Evolutionary conservation across 2,113 vertebrate genomes (phyloP).

Genomic region (Procavia capensis): DNA sequence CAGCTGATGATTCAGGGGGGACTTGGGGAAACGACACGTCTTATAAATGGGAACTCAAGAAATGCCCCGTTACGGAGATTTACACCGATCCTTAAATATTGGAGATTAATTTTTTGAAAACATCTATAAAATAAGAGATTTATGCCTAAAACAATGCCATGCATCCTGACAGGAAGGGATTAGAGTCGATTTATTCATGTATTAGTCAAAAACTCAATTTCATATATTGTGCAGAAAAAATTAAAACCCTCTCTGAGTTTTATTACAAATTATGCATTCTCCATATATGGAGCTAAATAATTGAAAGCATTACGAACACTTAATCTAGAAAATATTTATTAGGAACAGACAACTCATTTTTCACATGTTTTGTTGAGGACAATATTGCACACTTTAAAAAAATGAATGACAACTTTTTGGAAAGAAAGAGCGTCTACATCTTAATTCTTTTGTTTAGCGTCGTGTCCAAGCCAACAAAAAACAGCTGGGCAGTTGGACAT

Average conservation of each 20-base stretch:
- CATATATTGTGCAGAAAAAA: constrained; percentile 77
- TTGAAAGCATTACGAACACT: constrained; percentile 78
- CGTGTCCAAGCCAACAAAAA: neutral
- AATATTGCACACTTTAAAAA: constrained; percentile 72
- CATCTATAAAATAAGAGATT: constrained; percentile 79
- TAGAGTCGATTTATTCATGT: constrained; percentile 78
- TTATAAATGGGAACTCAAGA: neutral
- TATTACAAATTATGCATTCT: constrained; percentile 78
- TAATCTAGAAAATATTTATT: constrained; percentile 84
- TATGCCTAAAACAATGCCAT: constrained; percentile 68
- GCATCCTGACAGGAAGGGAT: constrained; percentile 57
- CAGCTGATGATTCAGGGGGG: neutral
- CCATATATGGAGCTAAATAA: constrained; percentile 81
- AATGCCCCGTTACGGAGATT: constrained; percentile 43
- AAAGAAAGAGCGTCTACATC: neutral
- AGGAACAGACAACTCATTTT: constrained; percentile 71
- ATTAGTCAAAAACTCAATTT: constrained; percentile 80
- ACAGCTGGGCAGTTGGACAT: neutral
- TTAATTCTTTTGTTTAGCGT: constrained; percentile 51
- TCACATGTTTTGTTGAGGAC: constrained; percentile 68
- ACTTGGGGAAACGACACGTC: neutral
- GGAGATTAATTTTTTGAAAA: constrained; percentile 80
- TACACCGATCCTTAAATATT: constrained; percentile 70
- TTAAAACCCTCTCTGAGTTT: constrained; percentile 78
- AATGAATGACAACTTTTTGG: constrained; percentile 72